Base-by-base conservation (phyloP, 2,113 vertebrate genomes). In the Xiphorhynchus elegans region DNA sequence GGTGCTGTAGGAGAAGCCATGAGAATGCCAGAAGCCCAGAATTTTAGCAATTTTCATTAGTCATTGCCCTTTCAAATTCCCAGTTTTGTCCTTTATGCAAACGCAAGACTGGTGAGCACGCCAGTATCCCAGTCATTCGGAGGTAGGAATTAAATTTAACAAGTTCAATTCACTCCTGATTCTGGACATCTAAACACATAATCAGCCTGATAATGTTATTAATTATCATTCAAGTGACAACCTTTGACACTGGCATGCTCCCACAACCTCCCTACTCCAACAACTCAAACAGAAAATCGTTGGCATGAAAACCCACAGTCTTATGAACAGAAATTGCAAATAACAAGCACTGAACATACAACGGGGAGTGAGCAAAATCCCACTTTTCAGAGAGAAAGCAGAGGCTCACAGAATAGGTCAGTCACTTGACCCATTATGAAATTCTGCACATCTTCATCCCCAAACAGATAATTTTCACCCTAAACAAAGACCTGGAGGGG, bases 171-270 rank as follows among this genome's bases (percentile, higher is more conserved):
- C 95, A 94, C 91, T 97, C 75, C 87, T 95, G 91, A 95, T 96
- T 97, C 91, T 92, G 97, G 96, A 97, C 85, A 97, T 96, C 96
- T 96, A 95, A 97, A 97, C 92, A 95, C 93, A 96, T 97, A 96
- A 97, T 96, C 95, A 96, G 90, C 73, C 85, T 90, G 92, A 95
- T 97, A 96, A 97, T 94, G 88, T 96, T 95, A 97, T 97, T 97
- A 97, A 97, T 97, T 97, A 97, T 96, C 95, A 96, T 93, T 96
- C 96, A 90, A 95, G 90, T 37, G 13, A 91, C 92, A 96, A 95
- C 95, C 97, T 97, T 97, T 96, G 95, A 97, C 96, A 97, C 92
- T 96, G 96, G 95, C 95, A 95, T 90, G 96, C 85, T 94, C 96
- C 95, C 95, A 96, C 86, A 96, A 92, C 76, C 90, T 97, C 93